Evolutionary conservation across 2,888 invertebrate species (phyloP), one percentile per base, ranked within the genome.

Genomic region (Nemapogon koenigi): DNA sequence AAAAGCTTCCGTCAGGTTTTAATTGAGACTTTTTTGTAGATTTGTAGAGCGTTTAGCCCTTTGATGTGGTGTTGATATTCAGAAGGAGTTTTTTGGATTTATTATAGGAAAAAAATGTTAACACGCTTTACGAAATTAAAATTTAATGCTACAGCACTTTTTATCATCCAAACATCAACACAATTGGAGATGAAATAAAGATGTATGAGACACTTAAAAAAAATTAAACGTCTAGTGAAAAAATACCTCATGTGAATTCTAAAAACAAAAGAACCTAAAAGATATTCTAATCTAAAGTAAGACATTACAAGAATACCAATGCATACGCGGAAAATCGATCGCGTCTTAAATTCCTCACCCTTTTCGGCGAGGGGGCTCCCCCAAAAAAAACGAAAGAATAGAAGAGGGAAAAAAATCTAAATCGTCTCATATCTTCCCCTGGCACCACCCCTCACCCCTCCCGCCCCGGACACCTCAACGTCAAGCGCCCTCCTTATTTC

Each of bases 291-390:
- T 75, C 73, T 73, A 62, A 53, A 78, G 60, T 75, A 73, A 78
- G 78, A 78, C 78, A 78, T 78, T 76, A 78, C 70, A 59, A 62
- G 76, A 72, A 78, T 78, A 78, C 76, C 78, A 73, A 78, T 78
- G 78, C 75, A 78, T 75, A 59, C 75, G 71, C 71, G 71, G 70
- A 78, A 76, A 75, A 78, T 78, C 76, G 78, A 78, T 78, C 70
- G 73, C 58, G 75, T 78, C 78, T 78, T 78, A 78, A 78, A 78
- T 72, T 78, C 76, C 78, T 75, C 78, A 78, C 78, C 78, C 78
- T 76, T 78, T 78, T 60, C 60, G 30, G 16, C 13, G 68, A 72
- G 76, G 78, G 76, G 72, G 66, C 70, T 71, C 68, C 76, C 78
- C 78, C 67, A 75, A 78, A 78, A 75, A 42, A 78, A 76, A 68